Evolutionary conservation across 1,140 invertebrate species (phyloP).

Genomic region (Camponotus vicinus): DNA sequence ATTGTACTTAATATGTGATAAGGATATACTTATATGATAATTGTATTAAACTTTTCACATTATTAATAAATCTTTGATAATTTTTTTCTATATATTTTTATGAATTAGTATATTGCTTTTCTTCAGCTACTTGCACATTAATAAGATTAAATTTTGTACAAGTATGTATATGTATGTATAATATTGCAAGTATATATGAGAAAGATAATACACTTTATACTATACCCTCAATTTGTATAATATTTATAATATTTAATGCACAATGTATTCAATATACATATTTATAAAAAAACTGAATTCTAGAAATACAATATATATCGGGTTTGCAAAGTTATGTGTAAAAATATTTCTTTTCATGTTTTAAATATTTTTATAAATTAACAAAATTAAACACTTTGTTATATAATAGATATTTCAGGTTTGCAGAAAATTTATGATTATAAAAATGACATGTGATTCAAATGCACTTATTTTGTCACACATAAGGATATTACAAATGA

Average conservation of each 20-base stretch:
- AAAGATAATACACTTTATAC: conserved; percentile 25
- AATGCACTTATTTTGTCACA: conserved; percentile 61
- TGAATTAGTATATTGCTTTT: conserved; percentile 23
- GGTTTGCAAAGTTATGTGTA: conserved; percentile 31
- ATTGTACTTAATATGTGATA: conserved; percentile 42
- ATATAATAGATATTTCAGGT: background rate
- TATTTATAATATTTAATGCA: background rate
- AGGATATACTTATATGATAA: conserved; percentile 30
- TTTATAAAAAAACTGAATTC: conserved; percentile 43
- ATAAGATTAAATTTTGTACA: conserved; percentile 6
- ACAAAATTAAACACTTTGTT: conserved; percentile 20
- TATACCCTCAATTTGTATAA: conserved; percentile 35
- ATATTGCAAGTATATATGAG: conserved; percentile 7
- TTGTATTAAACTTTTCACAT: conserved; percentile 37
- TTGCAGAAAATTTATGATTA: conserved; percentile 26
- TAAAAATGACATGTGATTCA: conserved; percentile 65
- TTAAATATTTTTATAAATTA: conserved; percentile 13
- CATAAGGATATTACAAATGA: conserved; percentile 65
- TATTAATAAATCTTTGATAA: conserved; percentile 35
- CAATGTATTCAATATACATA: conserved; percentile 32
- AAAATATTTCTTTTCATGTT: conserved; percentile 43
- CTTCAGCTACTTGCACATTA: background rate
- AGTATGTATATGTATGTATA: background rate
- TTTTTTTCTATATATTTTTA: conserved; percentile 17
- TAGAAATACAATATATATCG: conserved; percentile 40